Conservation (phyloP, 1,140 invertebrate species). For the Physella acuta region DNA sequence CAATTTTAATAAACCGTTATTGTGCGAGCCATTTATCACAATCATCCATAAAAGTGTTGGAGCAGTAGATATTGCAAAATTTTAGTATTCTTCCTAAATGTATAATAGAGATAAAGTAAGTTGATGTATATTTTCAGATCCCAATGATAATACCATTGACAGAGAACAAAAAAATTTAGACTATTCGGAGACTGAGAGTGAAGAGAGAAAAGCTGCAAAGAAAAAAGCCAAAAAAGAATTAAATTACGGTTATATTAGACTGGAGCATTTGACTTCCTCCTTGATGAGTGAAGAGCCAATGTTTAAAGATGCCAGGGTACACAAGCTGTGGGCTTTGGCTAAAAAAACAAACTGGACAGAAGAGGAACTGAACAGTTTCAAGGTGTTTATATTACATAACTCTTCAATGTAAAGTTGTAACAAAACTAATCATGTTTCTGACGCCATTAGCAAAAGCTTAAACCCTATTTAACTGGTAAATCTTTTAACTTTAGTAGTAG, state of each 20-base stretch:
- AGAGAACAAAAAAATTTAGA: slow-evolving; percentile 28
- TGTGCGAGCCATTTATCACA: no score
- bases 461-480: neutral
- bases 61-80: no score
- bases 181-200: slow-evolving; percentile 23
- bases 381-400: slow-evolving; percentile 63
- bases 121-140: slow-evolving; percentile 27
- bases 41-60: no score
- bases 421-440: neutral
- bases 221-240: slow-evolving; percentile 78
- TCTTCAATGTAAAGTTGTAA: neutral
- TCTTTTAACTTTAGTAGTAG: neutral
- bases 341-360: slow-evolving; percentile 76
- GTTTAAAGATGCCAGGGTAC: slow-evolving; percentile 86
- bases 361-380: slow-evolving; percentile 80
- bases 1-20: neutral
- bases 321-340: slow-evolving; percentile 82
- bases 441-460: neutral
- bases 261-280: slow-evolving; percentile 69
- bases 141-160: slow-evolving; percentile 40
- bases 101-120: no score
- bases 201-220: slow-evolving; percentile 36
- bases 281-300: slow-evolving; percentile 68
- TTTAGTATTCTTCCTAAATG: no score
- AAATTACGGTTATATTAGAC: slow-evolving; percentile 76